phyloP scores from a whole-genome alignment of 2,797 vertebrate species.

The Pipistrellus nathusii region DNA sequence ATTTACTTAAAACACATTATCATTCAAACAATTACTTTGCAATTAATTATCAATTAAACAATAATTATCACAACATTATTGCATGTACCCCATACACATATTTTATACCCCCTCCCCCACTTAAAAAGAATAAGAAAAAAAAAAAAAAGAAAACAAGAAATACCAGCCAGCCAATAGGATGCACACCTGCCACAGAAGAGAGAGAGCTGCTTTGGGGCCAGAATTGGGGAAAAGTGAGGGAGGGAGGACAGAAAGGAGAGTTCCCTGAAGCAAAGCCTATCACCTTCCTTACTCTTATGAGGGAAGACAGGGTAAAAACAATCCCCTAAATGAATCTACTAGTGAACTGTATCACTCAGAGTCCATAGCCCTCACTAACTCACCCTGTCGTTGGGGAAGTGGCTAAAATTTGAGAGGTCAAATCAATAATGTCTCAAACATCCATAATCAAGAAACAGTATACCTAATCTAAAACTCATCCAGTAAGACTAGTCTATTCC shows the following conservation, averaged over 20 bases:
- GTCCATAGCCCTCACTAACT: conserved; percentile 85
- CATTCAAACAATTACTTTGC: conserved; percentile 83
- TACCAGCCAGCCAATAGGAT: conserved; percentile 88
- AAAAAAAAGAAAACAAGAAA: conserved; percentile 80
- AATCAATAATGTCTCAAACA: conserved; percentile 81
- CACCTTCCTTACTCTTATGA: conserved; percentile 84
- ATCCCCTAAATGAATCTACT: conserved; percentile 83
- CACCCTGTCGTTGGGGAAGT: conserved; percentile 85
- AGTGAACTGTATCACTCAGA: conserved; percentile 83
- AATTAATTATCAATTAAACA: conserved; percentile 83
- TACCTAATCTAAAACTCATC: conserved; percentile 45
- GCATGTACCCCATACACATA: conserved; percentile 80
- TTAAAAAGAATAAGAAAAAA: conserved; percentile 72
- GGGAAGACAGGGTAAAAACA: conserved; percentile 77
- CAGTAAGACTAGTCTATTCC: background rate
- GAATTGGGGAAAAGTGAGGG: conserved; percentile 81
- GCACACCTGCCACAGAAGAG: conserved; percentile 85
- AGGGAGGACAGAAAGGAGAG: conserved; percentile 80
- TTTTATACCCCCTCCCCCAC: conserved; percentile 79
- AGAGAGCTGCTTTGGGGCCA: conserved; percentile 85
- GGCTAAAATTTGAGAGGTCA: conserved; percentile 87
- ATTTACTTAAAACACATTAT: conserved; percentile 85
- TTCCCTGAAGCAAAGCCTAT: conserved; percentile 86
- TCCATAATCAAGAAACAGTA: conserved; percentile 74
- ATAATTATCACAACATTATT: conserved; percentile 76